These are phyloP conservation scores for Lasioglossum calceatum DNA, from an alignment of 2,888 invertebrate species.

Conservation along the genomic window DNA sequence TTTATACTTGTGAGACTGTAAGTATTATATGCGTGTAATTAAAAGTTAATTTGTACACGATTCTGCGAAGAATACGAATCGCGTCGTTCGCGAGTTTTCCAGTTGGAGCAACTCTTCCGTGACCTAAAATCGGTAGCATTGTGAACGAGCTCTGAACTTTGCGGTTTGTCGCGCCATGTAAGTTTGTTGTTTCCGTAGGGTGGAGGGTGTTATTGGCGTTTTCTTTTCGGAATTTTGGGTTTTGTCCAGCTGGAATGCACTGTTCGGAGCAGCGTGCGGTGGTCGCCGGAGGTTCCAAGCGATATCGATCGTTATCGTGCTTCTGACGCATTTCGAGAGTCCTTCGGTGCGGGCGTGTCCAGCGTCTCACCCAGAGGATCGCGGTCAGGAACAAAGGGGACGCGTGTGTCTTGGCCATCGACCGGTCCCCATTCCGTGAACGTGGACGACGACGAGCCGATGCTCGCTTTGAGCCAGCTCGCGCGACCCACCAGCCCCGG, in stretches of 20 bases:
- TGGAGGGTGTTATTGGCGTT: background rate
- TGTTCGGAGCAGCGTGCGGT: conserved; percentile 19
- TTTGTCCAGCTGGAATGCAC: background rate
- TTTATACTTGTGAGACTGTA: too few species aligned
- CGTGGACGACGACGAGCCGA: conserved; percentile 4
- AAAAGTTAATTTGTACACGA: too few species aligned
- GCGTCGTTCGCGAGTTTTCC: too few species aligned
- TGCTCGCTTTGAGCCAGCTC: conserved; percentile 31
- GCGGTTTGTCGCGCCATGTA: background rate
- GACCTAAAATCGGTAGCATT: too few species aligned
- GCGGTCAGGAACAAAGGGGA: conserved; percentile 20
- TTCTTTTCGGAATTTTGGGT: background rate
- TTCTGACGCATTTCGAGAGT: conserved; percentile 64
- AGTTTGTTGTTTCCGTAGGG: background rate
- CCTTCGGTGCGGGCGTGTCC: conserved; percentile 27
- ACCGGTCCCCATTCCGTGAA: background rate
- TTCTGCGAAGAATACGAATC: too few species aligned
- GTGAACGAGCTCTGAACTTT: background rate
- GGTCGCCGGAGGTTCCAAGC: conserved; percentile 71
- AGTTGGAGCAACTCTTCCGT: background rate
- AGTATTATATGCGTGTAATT: too few species aligned
- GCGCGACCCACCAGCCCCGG: background rate
- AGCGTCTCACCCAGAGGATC: conserved; percentile 17
- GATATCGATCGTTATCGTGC: conserved; percentile 70
- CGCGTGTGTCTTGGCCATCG: conserved; percentile 8